phyloP scores from a whole-genome alignment of 2,113 vertebrate species.

The Pristiophorus japonicus region DNA sequence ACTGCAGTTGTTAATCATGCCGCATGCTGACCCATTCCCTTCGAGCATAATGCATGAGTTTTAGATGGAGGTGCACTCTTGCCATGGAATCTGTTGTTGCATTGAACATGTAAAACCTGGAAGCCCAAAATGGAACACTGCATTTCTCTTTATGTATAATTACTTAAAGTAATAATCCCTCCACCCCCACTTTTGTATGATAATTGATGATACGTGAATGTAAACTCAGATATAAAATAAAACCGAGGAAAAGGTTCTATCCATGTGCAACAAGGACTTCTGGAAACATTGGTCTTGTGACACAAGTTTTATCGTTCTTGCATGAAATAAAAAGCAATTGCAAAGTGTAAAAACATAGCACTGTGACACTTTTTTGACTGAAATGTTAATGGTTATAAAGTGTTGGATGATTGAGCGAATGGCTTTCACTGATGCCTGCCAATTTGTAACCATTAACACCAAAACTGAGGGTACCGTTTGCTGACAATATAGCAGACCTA shows the following conservation, averaged over 20 bases:
- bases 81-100: background rate
- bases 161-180: background rate
- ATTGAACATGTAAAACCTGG: background rate
- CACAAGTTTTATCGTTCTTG: background rate
- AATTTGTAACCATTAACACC: background rate
- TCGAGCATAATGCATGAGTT: background rate
- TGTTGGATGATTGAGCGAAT: background rate
- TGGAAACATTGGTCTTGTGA: background rate
- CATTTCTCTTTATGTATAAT: background rate
- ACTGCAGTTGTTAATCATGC: too few species aligned
- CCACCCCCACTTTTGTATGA: background rate
- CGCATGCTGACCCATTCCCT: background rate
- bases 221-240: background rate
- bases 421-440: background rate
- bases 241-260: background rate
- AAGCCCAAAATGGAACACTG: background rate
- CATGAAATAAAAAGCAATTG: background rate
- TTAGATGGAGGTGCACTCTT: background rate
- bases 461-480: background rate
- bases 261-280: background rate
- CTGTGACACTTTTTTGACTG: background rate
- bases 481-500: background rate
- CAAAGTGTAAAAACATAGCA: background rate
- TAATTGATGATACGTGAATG: background rate
- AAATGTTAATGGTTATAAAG: background rate